Conservation (phyloP, 1,140 invertebrate genomes). For the Tetranychus urticae region DNA sequence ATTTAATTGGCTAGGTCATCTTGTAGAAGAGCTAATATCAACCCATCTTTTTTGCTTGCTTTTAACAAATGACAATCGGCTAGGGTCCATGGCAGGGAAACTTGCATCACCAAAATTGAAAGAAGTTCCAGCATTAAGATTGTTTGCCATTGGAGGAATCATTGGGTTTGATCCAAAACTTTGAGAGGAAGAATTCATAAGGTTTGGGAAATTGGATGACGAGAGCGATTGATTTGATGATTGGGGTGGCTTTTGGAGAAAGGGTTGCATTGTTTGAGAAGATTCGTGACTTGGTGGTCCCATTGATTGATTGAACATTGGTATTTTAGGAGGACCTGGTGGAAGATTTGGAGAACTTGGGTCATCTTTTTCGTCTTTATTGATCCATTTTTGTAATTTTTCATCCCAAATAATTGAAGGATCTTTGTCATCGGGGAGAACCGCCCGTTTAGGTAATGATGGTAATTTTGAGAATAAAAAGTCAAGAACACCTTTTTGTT, state of each 20-base stretch:
- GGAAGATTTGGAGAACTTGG: neutral
- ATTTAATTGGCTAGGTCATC: too few relatives aligned
- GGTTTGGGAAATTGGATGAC: too few relatives aligned
- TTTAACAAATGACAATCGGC: neutral
- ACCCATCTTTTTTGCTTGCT: neutral
- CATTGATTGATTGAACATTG: neutral
- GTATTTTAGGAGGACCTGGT: slow-evolving; percentile 6
- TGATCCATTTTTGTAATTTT: slow-evolving; percentile 3
- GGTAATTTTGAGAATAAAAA: neutral
- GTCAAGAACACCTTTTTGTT: neutral
- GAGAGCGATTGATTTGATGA: too few relatives aligned
- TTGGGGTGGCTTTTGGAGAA: too few relatives aligned
- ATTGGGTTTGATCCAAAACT: too few relatives aligned
- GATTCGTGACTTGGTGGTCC: too few relatives aligned
- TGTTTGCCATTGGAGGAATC: too few relatives aligned
- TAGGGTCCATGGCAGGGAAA: neutral
- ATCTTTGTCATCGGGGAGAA: slow-evolving; percentile 7
- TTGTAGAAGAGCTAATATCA: neutral
- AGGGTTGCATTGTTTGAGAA: too few relatives aligned
- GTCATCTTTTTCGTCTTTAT: slow-evolving; percentile 1
- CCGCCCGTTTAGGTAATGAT: neutral
- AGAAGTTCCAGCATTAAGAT: too few relatives aligned
- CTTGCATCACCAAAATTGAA: neutral
- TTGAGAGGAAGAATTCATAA: too few relatives aligned
- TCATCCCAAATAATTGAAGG: slow-evolving; percentile 3